These are phyloP conservation scores for Melanotaenia duboulayi DNA, from an alignment of 2,113 vertebrate species.

Conservation along the genomic window DNA sequence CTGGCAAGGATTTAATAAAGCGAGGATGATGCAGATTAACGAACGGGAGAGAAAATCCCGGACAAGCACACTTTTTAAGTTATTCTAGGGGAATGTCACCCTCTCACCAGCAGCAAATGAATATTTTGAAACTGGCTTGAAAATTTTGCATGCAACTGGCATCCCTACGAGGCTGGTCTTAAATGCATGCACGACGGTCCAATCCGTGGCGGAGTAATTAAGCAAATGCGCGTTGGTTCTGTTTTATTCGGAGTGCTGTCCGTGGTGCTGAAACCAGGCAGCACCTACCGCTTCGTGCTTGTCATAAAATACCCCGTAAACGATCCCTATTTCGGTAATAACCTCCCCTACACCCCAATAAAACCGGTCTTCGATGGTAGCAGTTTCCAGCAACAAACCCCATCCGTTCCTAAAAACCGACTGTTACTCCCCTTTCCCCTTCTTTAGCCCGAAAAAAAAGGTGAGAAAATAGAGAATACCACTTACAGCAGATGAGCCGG, in stretches of 20 bases:
- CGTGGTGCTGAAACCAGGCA: conserved; percentile 55
- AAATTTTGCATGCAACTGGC: conserved; percentile 70
- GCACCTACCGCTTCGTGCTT: conserved; percentile 8
- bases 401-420: conserved; percentile 57
- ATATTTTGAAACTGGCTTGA: conserved; percentile 29
- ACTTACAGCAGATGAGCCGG: conserved; percentile 75
- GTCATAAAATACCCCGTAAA: conserved; percentile 33
- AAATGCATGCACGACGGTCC: conserved; percentile 66
- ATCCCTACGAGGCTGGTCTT: conserved; percentile 52
- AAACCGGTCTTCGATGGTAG: conserved; percentile 65
- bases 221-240: conserved; percentile 69
- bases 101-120: conserved; percentile 21
- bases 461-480: conserved; percentile 48
- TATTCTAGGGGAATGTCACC: conserved; percentile 60
- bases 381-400: conserved; percentile 54
- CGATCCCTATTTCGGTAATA: conserved; percentile 52
- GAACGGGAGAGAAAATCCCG: conserved; percentile 63
- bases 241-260: conserved; percentile 67
- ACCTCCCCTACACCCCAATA: conserved; percentile 37
- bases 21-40: conserved; percentile 73
- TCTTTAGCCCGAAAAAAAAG: conserved; percentile 39
- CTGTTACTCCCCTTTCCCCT: conserved; percentile 37
- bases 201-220: conserved; percentile 72
- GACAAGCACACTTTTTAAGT: conserved; percentile 74
- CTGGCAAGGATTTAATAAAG: conserved; percentile 71